These are phyloP conservation scores for Ophioninae sp. DNA, from an alignment of 2,888 invertebrate genomes.

Conservation along the genomic window DNA sequence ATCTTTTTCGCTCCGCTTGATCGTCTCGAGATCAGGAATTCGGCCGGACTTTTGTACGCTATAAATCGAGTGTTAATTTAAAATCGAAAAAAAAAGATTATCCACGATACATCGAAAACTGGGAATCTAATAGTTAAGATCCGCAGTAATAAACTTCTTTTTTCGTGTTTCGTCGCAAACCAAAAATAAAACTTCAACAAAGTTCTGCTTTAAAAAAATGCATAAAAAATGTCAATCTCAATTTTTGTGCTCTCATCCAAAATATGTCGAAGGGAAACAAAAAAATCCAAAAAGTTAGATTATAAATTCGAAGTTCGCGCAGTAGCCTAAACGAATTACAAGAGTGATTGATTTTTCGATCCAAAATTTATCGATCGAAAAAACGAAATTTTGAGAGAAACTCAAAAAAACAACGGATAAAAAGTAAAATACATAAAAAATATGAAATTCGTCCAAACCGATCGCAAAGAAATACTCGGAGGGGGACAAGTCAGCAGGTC, in stretches of 20 bases:
- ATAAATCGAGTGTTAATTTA: slow-evolving; percentile 18
- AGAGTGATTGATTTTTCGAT: neutral
- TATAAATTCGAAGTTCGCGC: neutral
- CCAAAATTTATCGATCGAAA: neutral
- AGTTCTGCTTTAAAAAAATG: too few species aligned
- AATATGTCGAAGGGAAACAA: too few species aligned
- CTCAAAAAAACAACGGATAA: neutral
- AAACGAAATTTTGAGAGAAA: neutral
- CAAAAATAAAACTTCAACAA: too few species aligned
- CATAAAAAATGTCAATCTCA: too few species aligned
- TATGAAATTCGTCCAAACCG: neutral
- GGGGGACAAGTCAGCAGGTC: neutral
- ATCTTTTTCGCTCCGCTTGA: slow-evolving; percentile 39
- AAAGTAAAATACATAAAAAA: neutral
- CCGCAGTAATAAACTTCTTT: neutral
- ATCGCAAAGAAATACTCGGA: neutral
- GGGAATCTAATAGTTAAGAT: neutral
- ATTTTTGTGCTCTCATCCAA: too few species aligned
- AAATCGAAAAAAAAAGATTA: neutral
- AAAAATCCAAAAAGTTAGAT: too few species aligned
- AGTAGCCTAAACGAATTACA: neutral
- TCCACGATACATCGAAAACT: neutral
- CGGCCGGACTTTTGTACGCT: slow-evolving; percentile 39
- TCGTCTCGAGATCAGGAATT: slow-evolving; percentile 48
- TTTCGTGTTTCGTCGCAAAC: neutral